Conservation (phyloP, 2,113 vertebrate species). For the Hylia prasina region DNA sequence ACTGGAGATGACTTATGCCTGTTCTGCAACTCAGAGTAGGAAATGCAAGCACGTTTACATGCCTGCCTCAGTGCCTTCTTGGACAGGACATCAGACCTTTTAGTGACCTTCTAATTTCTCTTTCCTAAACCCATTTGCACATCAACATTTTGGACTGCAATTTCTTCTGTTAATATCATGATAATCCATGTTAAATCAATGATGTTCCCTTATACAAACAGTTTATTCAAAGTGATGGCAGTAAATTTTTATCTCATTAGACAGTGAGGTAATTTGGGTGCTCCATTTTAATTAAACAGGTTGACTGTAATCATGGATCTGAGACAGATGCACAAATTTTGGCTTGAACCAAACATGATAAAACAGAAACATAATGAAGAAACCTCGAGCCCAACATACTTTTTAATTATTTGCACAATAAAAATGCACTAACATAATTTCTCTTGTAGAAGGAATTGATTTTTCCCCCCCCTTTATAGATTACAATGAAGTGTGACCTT, state of each 20-base stretch:
- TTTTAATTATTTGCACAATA: background rate
- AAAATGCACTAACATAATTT: background rate
- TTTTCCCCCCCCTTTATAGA: background rate
- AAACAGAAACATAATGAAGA: background rate
- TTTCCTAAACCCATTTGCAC: background rate
- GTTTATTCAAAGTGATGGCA: background rate
- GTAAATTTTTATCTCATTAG: background rate
- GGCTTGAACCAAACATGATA: background rate
- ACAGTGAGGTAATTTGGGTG: background rate
- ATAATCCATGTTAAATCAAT: background rate
- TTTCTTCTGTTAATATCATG: background rate
- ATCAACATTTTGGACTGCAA: background rate
- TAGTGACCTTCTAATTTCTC: background rate
- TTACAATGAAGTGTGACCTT: background rate
- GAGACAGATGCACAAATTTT: background rate
- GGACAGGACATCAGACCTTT: background rate
- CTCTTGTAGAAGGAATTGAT: background rate
- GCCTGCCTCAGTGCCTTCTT: background rate
- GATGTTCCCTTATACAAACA: background rate
- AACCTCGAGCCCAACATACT: background rate
- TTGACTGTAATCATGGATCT: background rate
- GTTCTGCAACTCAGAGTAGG: background rate
- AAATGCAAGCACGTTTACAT: background rate
- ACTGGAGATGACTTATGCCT: background rate
- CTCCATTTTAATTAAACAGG: background rate